phyloP scores from a whole-genome alignment of 2,797 vertebrate species.

The Microctenopoma steveboyesi region DNA sequence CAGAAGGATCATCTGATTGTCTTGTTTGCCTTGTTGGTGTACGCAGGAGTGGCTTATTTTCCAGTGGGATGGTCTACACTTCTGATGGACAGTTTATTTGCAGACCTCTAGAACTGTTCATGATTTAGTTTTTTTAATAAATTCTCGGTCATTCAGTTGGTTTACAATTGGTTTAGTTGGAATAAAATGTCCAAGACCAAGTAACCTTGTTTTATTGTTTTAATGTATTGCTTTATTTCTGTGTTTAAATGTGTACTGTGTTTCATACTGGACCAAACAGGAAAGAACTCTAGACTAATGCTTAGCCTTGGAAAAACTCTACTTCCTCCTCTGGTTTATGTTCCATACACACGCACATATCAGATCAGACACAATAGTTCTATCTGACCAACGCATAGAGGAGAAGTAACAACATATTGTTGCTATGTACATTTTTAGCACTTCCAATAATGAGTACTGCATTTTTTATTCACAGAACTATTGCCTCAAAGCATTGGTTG shows the following conservation, averaged over 20 bases:
- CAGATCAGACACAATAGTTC: not conserved
- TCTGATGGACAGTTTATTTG: slow-evolving; percentile 30
- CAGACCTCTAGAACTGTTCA: not conserved
- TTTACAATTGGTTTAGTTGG: slow-evolving; percentile 1
- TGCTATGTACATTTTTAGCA: slow-evolving; percentile 11
- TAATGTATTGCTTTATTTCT: not conserved
- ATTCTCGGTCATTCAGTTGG: not conserved
- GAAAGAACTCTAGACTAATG: slow-evolving; percentile 57
- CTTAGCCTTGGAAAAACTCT: slow-evolving; percentile 61
- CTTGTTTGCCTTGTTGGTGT: slow-evolving; percentile 50
- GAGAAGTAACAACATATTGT: slow-evolving; percentile 11
- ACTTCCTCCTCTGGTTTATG: slow-evolving; percentile 62
- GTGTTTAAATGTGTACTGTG: not conserved
- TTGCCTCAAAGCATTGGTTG: slow-evolving; percentile 70
- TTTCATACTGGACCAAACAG: slow-evolving; percentile 50
- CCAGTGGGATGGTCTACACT: slow-evolving; percentile 40
- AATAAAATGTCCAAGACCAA: not conserved
- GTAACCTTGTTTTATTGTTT: not conserved
- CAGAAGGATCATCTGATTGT: slow-evolving; percentile 50
- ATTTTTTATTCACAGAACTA: slow-evolving; percentile 67
- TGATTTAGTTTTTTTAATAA: not conserved
- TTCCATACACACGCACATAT: slow-evolving; percentile 12
- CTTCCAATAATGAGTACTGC: slow-evolving; percentile 43
- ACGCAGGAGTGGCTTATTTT: slow-evolving; percentile 57
- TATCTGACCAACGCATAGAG: not conserved